Evolutionary conservation across 2,113 vertebrate species (phyloP).

Genomic region (Cnemophilus loriae): DNA sequence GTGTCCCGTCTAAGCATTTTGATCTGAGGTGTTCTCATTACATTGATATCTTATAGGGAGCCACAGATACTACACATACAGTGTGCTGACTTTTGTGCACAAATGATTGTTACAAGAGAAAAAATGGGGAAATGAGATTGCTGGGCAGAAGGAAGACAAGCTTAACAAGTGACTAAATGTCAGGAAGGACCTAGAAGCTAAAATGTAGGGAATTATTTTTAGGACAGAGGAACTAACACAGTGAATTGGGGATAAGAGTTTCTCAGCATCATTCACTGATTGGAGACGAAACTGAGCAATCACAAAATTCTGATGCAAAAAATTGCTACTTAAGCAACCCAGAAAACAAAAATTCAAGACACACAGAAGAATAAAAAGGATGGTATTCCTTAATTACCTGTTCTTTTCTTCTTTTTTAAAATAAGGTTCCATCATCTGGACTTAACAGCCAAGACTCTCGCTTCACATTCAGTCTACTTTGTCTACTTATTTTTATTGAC

Average conservation of each 20-base stretch:
- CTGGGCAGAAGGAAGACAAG: neutral
- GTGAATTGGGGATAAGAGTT: neutral
- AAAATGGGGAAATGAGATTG: neutral
- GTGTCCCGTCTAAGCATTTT: neutral
- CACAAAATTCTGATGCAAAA: neutral
- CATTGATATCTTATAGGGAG: neutral
- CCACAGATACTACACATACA: accelerated
- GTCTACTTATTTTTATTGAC: neutral
- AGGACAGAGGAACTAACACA: neutral
- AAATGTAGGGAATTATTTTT: neutral
- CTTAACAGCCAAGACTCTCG: neutral
- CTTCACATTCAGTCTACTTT: neutral
- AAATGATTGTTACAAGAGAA: neutral
- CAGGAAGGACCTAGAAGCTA: neutral
- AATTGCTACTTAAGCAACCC: neutral
- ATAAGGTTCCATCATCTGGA: neutral
- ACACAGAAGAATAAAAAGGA: neutral
- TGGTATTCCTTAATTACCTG: neutral
- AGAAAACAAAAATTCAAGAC: neutral
- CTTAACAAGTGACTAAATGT: neutral
- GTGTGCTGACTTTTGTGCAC: neutral
- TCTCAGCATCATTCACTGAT: neutral
- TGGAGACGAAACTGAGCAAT: neutral
- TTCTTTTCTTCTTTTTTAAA: neutral
- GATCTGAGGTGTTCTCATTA: neutral